Percentiles rank a stretch among this genome's conserved stretches.
Evolutionary conservation across 2,797 vertebrate genomes (phyloP).

Genomic region (Gephyroberyx darwinii): DNA sequence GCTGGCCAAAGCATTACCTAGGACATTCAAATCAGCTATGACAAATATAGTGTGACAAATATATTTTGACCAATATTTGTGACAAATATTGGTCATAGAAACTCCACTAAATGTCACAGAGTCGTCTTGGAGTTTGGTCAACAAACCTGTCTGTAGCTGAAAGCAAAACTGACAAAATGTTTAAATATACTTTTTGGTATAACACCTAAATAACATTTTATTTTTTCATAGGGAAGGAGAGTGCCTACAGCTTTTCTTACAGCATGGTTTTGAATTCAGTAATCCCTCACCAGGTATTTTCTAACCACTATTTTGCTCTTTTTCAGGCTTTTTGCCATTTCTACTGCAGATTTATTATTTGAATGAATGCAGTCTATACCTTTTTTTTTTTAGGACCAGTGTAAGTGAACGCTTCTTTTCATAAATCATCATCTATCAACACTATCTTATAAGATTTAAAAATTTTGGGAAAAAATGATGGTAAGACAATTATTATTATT

Average conservation of each 20-base stretch:
- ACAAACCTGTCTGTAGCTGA: neutral
- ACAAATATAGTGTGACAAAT: no score
- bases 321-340: constrained; percentile 66
- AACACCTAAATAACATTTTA: constrained; percentile 56
- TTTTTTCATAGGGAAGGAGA: constrained; percentile 54
- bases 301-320: constrained; percentile 67
- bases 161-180: constrained; percentile 43
- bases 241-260: constrained; percentile 53
- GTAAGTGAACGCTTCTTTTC: constrained; percentile 16
- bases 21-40: no score
- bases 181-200: constrained; percentile 43
- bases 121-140: no score
- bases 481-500: neutral
- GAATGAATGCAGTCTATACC: constrained; percentile 24
- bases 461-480: neutral
- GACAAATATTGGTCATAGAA: no score
- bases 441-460: neutral
- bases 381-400: constrained; percentile 26
- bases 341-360: constrained; percentile 47
- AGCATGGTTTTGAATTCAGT: constrained; percentile 52
- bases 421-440: constrained; percentile 2
- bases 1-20: no score
- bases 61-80: no score
- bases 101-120: no score
- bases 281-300: constrained; percentile 69